These are phyloP conservation scores for Danaus chrysippus DNA, from an alignment of 2,888 invertebrate genomes.

Conservation along the genomic window DNA sequence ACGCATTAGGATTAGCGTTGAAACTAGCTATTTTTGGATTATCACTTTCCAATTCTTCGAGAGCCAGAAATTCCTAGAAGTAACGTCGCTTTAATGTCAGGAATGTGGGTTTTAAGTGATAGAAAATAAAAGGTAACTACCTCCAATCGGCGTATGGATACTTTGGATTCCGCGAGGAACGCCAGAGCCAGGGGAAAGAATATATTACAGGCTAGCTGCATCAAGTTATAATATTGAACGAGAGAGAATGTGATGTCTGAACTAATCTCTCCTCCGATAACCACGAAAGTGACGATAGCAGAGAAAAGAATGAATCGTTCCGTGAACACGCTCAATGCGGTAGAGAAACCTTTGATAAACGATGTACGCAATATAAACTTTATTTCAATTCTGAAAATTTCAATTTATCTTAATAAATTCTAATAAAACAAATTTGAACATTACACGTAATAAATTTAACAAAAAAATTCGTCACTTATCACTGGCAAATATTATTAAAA, in stretches of 20 bases:
- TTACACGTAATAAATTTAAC: too few species aligned
- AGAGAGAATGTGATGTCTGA: slow-evolving; percentile 86
- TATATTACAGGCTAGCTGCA: slow-evolving; percentile 83
- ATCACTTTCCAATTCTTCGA: slow-evolving; percentile 59
- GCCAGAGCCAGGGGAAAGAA: slow-evolving; percentile 81
- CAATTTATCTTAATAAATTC: neutral
- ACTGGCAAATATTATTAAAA: too few species aligned
- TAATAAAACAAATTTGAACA: too few species aligned
- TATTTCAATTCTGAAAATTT: slow-evolving; percentile 81
- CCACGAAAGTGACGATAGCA: slow-evolving; percentile 86
- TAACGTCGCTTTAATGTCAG: slow-evolving; percentile 1
- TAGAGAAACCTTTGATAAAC: slow-evolving; percentile 82
- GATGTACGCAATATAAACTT: slow-evolving; percentile 81
- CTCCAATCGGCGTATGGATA: slow-evolving; percentile 82
- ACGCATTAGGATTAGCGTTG: slow-evolving; percentile 36
- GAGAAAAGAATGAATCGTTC: slow-evolving; percentile 90
- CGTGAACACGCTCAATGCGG: slow-evolving; percentile 86
- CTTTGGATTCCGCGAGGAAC: slow-evolving; percentile 80
- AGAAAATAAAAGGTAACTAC: slow-evolving; percentile 44
- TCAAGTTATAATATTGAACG: slow-evolving; percentile 87
- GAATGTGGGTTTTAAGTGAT: neutral
- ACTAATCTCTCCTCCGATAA: slow-evolving; percentile 80
- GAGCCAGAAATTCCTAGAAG: slow-evolving; percentile 62
- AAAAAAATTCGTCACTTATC: too few species aligned
- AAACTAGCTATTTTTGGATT: slow-evolving; percentile 41